Conservation (phyloP, 2,113 vertebrate species). For the Maccullochella peelii region DNA sequence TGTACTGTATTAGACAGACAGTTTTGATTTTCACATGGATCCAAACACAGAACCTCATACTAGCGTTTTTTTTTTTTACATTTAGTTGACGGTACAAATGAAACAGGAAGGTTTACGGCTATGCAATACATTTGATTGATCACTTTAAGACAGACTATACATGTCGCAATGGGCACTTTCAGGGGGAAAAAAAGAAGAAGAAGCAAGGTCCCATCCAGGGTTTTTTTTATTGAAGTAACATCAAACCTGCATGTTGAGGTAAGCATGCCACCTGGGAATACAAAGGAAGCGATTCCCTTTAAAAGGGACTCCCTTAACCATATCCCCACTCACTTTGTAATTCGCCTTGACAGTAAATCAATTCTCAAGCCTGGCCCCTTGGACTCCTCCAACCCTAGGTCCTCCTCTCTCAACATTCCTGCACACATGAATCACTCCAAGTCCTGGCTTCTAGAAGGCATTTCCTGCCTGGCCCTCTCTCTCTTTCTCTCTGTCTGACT, state of each 20-base stretch:
- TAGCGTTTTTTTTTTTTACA: constrained; percentile 69
- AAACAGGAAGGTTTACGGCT: constrained; percentile 75
- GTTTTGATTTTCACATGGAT: constrained; percentile 78
- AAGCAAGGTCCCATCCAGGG: constrained; percentile 58
- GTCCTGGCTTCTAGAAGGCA: constrained; percentile 97
- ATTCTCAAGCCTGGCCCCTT: constrained; percentile 93
- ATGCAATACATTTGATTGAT: constrained; percentile 76
- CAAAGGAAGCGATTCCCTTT: constrained; percentile 93
- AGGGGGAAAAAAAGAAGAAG: constrained; percentile 52
- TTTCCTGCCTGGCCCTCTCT: constrained; percentile 92
- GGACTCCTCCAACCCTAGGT: constrained; percentile 84
- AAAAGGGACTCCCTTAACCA: constrained; percentile 92
- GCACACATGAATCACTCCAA: constrained; percentile 95
- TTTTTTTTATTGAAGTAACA: constrained; percentile 81
- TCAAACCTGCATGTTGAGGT: constrained; percentile 92
- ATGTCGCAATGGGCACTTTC: constrained; percentile 78
- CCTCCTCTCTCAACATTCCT: constrained; percentile 90
- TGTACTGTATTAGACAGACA: constrained; percentile 79
- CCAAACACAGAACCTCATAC: constrained; percentile 74
- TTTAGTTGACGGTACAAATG: constrained; percentile 73
- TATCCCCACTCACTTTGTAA: constrained; percentile 93
- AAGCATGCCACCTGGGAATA: constrained; percentile 91
- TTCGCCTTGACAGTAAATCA: constrained; percentile 98
- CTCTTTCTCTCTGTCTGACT: constrained; percentile 77
- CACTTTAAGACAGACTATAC: constrained; percentile 79